phyloP scores from a whole-genome alignment of 2,113 vertebrate species.

The Mustela nigripes region DNA sequence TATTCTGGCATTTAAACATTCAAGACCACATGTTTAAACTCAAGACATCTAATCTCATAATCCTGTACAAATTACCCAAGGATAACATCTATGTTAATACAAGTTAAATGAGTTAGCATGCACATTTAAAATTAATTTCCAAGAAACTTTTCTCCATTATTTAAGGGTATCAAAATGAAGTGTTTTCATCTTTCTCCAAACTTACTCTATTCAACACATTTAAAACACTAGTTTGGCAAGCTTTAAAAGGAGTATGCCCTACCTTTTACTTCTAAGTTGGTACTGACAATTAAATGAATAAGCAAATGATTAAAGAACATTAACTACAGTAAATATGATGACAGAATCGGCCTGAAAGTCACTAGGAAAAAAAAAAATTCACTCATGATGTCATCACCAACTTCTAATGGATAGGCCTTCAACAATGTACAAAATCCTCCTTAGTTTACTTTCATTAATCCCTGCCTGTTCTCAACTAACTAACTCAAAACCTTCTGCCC shows the following conservation, averaged over 20 bases:
- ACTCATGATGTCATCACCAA: neutral
- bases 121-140: conserved; percentile 11
- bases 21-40: conserved; percentile 35
- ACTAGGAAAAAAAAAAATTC: neutral
- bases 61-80: conserved; percentile 19
- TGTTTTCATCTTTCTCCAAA: neutral
- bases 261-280: neutral
- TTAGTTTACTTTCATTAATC: neutral
- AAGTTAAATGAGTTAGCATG: conserved; percentile 57
- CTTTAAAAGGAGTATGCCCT: neutral
- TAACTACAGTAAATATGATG: neutral
- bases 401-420: neutral
- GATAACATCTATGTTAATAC: neutral
- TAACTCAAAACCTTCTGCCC: neutral
- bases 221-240: neutral
- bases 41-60: conserved; percentile 36
- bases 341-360: neutral
- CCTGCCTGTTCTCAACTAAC: neutral
- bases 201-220: neutral
- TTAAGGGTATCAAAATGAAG: conserved; percentile 22
- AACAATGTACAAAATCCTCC: neutral
- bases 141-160: conserved; percentile 27
- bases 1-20: conserved; percentile 24
- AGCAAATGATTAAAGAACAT: neutral
- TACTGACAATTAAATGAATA: neutral